Conservation (phyloP, 2,113 vertebrate genomes). For the Hoplias malabaricus region DNA sequence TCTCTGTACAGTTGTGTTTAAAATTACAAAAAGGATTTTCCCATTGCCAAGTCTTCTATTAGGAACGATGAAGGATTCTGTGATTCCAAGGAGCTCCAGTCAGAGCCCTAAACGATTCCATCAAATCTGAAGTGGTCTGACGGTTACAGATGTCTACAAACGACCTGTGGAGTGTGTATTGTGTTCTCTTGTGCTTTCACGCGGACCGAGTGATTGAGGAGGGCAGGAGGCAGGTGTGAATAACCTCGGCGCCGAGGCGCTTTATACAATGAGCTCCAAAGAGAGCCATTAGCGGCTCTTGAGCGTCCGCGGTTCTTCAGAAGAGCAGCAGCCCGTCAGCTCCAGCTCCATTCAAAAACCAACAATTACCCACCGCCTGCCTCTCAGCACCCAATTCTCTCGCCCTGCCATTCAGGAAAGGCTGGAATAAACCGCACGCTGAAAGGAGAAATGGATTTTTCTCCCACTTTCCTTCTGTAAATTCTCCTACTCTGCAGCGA, state of each 20-base stretch:
- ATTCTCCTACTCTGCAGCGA: neutral
- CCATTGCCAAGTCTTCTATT: neutral
- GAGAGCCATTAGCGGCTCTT: slow-evolving; percentile 31
- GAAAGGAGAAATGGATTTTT: slow-evolving; percentile 19
- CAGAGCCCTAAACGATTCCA: neutral
- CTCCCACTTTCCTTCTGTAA: neutral
- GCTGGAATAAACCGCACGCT: slow-evolving; percentile 23
- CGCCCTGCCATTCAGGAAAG: neutral
- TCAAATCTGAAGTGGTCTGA: neutral
- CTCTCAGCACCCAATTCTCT: neutral
- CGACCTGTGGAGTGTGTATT: neutral
- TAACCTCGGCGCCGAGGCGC: slow-evolving; percentile 7
- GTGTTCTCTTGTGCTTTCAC: neutral
- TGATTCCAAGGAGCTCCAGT: neutral
- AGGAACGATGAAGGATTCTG: neutral
- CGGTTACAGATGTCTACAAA: slow-evolving; percentile 6
- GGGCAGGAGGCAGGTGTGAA: slow-evolving; percentile 20
- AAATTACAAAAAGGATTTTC: neutral
- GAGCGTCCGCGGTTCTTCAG: neutral
- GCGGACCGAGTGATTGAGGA: neutral
- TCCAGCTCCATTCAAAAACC: slow-evolving; percentile 48
- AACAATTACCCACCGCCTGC: slow-evolving; percentile 29
- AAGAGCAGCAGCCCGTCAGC: slow-evolving; percentile 40
- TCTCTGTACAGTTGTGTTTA: neutral
- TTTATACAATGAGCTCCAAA: slow-evolving; percentile 43